Conservation (phyloP, 1,140 invertebrate genomes). For the Penaeus chinensis region DNA sequence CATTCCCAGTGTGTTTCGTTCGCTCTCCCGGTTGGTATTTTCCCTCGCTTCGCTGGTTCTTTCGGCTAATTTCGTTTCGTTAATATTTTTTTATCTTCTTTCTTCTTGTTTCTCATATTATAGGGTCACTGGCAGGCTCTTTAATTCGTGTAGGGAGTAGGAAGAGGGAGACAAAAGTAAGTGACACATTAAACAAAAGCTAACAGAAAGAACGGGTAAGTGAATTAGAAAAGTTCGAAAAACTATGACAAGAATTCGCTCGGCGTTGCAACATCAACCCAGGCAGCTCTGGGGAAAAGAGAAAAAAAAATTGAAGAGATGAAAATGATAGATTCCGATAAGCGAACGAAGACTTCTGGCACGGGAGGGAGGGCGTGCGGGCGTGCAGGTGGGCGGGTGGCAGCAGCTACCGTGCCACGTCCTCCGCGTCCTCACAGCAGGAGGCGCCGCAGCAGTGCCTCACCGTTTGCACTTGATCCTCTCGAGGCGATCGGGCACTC, state of each 20-base stretch:
- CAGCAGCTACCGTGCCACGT: not conserved
- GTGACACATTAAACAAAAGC: too few species aligned
- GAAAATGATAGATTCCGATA: not conserved
- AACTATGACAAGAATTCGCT: too few species aligned
- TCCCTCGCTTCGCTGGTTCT: not conserved
- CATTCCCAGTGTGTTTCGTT: conserved; percentile 10
- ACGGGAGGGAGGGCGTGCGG: not conserved
- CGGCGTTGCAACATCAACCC: not conserved
- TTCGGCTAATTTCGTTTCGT: too few species aligned
- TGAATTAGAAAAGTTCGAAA: too few species aligned
- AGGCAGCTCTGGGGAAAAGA: not conserved
- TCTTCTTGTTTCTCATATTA: not conserved
- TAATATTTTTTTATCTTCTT: not conserved
- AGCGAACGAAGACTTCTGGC: not conserved
- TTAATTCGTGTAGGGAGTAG: not conserved
- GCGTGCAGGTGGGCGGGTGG: not conserved
- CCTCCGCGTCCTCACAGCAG: not conserved
- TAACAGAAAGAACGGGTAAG: too few species aligned
- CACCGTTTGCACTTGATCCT: not conserved
- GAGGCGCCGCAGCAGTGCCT: not conserved
- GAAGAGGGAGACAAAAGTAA: not conserved
- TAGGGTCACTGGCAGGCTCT: not conserved
- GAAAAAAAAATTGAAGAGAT: not conserved
- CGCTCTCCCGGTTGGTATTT: not conserved
- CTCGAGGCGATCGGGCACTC: not conserved